These are phyloP conservation scores for Eurytoma californica DNA, from an alignment of 2,888 invertebrate genomes.

Conservation along the genomic window DNA sequence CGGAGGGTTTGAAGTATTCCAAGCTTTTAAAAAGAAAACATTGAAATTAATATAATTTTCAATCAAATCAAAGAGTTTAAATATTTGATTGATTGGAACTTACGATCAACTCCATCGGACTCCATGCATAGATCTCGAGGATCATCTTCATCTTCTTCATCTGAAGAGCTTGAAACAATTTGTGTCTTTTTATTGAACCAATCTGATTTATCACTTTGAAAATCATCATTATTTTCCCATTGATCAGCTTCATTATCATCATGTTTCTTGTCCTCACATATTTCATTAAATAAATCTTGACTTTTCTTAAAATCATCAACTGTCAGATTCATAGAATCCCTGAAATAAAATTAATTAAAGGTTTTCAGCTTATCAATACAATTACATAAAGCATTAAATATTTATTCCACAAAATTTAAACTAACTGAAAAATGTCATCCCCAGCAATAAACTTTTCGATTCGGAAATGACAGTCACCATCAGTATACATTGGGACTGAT, in stretches of 20 bases:
- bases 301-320: conserved; percentile 76
- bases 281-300: conserved; percentile 80
- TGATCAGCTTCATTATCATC: conserved; percentile 69
- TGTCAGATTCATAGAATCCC: conserved; percentile 73
- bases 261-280: conserved; percentile 64
- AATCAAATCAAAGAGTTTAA: conserved; percentile 2
- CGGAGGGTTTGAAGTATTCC: conserved; percentile 64
- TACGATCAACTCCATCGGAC: conserved; percentile 75
- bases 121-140: conserved; percentile 69
- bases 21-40: conserved; percentile 60
- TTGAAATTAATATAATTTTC: not conserved
- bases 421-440: conserved; percentile 73
- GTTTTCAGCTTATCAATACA: conserved; percentile 27
- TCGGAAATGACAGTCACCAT: conserved; percentile 78
- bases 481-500: conserved; percentile 79
- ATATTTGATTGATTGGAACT: conserved; percentile 60
- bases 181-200: conserved; percentile 68
- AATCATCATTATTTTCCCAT: conserved; percentile 76
- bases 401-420: conserved; percentile 35
- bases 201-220: conserved; percentile 75
- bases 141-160: conserved; percentile 76
- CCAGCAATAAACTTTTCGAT: conserved; percentile 79
- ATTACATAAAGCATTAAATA: not conserved
- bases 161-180: conserved; percentile 73
- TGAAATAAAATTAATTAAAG: conserved; percentile 54